These are phyloP conservation scores for Lerista edwardsae DNA, from an alignment of 2,797 vertebrate species.

Conservation along the genomic window DNA sequence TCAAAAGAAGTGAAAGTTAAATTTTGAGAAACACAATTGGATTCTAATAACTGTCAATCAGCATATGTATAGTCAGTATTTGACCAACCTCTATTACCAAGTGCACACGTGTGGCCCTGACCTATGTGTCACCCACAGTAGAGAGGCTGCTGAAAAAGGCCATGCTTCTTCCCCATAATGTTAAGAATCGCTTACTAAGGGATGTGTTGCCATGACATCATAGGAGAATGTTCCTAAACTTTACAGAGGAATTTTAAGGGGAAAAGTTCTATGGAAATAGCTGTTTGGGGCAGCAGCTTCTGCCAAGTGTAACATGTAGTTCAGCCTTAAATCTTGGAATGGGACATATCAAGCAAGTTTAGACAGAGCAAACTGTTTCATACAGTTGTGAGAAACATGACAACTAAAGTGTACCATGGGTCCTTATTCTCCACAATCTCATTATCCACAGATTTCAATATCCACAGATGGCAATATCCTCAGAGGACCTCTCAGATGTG, in stretches of 20 bases:
- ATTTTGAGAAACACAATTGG: background rate
- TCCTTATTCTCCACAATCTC: too few relatives aligned
- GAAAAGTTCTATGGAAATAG: background rate
- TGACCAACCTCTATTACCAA: background rate
- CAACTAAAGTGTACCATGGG: background rate
- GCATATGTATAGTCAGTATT: background rate
- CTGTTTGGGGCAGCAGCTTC: background rate
- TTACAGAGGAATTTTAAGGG: background rate
- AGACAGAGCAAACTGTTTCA: background rate
- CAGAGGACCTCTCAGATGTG: too few relatives aligned
- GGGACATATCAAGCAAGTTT: background rate
- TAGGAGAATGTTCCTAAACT: background rate
- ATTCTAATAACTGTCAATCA: background rate
- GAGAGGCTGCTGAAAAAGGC: background rate
- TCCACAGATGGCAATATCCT: too few relatives aligned
- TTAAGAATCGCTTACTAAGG: background rate
- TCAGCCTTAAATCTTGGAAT: background rate
- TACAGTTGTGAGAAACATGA: background rate
- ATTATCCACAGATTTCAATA: too few relatives aligned
- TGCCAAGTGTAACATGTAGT: background rate
- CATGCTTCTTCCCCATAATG: background rate
- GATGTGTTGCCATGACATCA: too few relatives aligned
- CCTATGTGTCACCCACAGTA: background rate
- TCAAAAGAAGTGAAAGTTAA: slow-evolving; percentile 25
- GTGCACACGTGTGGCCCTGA: background rate